phyloP scores from a whole-genome alignment of 2,888 invertebrate genomes.

The Mythimna loreyi region DNA sequence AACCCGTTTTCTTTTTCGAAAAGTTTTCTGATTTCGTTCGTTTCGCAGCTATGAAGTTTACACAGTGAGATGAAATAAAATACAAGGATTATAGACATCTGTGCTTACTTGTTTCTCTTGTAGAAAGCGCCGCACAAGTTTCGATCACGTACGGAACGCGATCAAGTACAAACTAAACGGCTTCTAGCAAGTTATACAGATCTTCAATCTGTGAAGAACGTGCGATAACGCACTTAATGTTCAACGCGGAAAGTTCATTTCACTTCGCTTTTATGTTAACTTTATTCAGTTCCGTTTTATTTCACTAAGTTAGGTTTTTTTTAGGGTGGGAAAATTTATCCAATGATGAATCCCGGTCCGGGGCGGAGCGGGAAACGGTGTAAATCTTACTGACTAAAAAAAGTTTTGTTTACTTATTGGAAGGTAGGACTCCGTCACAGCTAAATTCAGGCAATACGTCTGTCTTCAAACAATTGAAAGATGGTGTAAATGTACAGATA shows the following conservation, averaged over 20 bases:
- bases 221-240: conserved; percentile 65
- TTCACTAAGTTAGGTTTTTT: conserved; percentile 59
- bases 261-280: conserved; percentile 55
- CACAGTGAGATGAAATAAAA: conserved; percentile 63
- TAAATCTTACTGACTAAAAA: too few species aligned
- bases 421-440: too few species aligned
- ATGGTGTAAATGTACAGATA: neutral
- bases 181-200: conserved; percentile 65
- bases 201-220: conserved; percentile 48
- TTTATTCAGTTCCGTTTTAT: conserved; percentile 62
- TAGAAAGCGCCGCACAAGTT: conserved; percentile 71
- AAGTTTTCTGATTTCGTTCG: conserved; percentile 53
- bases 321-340: too few species aligned
- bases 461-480: neutral
- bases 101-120: conserved; percentile 70
- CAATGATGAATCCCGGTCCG: too few species aligned
- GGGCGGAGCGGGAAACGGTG: too few species aligned
- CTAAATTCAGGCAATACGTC: neutral
- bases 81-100: conserved; percentile 70
- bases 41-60: conserved; percentile 50
- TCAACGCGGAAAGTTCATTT: conserved; percentile 66
- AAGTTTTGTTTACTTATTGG: neutral
- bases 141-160: conserved; percentile 77
- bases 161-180: conserved; percentile 76
- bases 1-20: conserved; percentile 23